These are phyloP conservation scores for Tiphia femorata DNA, from an alignment of 2,888 invertebrate species.

Conservation along the genomic window DNA sequence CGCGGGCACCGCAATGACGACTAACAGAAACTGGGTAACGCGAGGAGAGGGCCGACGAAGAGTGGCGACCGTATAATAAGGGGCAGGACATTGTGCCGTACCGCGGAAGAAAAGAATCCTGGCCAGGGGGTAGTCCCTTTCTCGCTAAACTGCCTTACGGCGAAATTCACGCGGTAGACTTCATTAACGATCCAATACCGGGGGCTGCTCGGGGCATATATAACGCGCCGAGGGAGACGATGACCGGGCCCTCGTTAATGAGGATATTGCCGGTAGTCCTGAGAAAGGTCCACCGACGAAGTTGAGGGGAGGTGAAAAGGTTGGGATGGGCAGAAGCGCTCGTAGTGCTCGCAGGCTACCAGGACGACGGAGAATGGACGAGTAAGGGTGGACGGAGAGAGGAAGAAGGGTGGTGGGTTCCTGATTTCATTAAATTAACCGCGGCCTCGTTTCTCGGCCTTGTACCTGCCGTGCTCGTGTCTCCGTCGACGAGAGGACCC, in stretches of 20 bases:
- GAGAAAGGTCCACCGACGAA: neutral
- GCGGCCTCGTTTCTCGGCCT: neutral
- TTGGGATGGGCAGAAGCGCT: too few species aligned
- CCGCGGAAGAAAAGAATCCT: neutral
- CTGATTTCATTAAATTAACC: neutral
- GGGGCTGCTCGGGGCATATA: neutral
- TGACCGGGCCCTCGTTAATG: neutral
- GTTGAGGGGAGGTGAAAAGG: neutral
- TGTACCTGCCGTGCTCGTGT: neutral
- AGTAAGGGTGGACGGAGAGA: too few species aligned
- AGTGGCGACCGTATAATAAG: neutral
- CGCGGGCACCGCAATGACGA: too few species aligned
- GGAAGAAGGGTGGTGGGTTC: too few species aligned
- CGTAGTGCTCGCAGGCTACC: too few species aligned
- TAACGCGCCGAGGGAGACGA: neutral
- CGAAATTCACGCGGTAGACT: neutral
- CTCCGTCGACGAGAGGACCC: neutral
- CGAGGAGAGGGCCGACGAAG: too few species aligned
- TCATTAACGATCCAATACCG: neutral
- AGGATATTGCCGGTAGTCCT: neutral
- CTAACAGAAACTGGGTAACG: too few species aligned
- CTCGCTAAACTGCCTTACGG: neutral
- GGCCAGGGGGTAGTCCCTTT: too few species aligned
- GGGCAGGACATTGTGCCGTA: neutral
- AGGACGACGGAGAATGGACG: too few species aligned